phyloP scores from a whole-genome alignment of 2,113 vertebrate genomes.

The Chamaea fasciata region DNA sequence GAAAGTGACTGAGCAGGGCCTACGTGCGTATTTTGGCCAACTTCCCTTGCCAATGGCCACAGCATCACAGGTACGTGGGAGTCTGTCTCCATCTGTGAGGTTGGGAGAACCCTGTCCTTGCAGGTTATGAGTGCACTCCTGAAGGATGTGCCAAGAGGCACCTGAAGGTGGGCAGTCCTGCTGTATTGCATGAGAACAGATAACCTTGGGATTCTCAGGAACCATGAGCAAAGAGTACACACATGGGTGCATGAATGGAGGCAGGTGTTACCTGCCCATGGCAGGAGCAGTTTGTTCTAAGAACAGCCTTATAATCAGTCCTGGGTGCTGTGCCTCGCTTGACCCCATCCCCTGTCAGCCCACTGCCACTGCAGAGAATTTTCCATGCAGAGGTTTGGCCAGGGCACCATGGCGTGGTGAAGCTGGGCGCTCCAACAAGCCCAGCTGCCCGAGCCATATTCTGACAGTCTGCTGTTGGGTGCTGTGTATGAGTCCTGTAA shows the following conservation, averaged over 20 bases:
- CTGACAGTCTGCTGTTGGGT: not conserved
- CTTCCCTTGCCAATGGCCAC: rapidly evolving
- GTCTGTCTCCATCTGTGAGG: rapidly evolving
- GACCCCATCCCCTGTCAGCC: not conserved
- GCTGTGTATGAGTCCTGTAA: not conserved
- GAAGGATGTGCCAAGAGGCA: not conserved
- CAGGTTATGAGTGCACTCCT: not conserved
- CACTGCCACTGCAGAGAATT: rapidly evolving
- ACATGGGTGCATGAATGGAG: rapidly evolving
- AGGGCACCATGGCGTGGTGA: rapidly evolving
- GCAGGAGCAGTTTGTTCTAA: not conserved
- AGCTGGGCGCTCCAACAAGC: not conserved
- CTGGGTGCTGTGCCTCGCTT: not conserved
- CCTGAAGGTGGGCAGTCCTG: not conserved
- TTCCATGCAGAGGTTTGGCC: not conserved
- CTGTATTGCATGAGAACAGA: not conserved
- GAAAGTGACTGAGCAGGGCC: not conserved
- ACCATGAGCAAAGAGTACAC: not conserved
- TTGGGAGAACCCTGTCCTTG: not conserved
- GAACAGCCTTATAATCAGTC: not conserved
- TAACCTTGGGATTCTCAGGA: not conserved
- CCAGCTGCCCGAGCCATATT: rapidly evolving
- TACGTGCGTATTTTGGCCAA: not conserved
- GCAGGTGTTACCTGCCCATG: not conserved
- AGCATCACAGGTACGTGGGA: rapidly evolving